phyloP scores from a whole-genome alignment of 2,113 vertebrate species.

The Plotosus lineatus region DNA sequence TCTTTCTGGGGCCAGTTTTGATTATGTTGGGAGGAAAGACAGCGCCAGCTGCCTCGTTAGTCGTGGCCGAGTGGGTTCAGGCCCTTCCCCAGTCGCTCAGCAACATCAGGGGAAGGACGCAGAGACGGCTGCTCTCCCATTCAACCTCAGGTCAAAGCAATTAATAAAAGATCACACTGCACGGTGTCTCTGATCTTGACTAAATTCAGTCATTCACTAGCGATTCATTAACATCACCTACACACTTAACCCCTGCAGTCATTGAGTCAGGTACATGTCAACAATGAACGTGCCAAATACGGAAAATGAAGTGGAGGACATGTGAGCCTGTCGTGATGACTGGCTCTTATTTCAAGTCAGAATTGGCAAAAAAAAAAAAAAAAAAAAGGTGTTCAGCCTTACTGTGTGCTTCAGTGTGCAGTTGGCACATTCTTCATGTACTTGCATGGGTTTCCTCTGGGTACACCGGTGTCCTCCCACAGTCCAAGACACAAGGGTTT shows the following conservation, averaged over 20 bases:
- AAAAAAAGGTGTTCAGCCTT: too few species aligned
- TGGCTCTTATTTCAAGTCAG: neutral
- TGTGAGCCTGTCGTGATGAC: neutral
- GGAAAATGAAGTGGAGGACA: too few species aligned
- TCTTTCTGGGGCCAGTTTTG: slow-evolving; percentile 22
- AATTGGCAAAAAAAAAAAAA: neutral
- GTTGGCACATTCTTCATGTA: too few species aligned
- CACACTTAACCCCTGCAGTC: slow-evolving; percentile 74
- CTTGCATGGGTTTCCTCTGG: too few species aligned
- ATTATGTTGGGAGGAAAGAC: slow-evolving; percentile 70
- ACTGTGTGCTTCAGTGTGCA: too few species aligned
- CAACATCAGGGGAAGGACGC: slow-evolving; percentile 79
- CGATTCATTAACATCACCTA: slow-evolving; percentile 85
- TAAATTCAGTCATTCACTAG: slow-evolving; percentile 80
- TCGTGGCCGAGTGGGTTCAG: slow-evolving; percentile 50
- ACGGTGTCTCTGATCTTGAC: slow-evolving; percentile 56
- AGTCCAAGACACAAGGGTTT: too few species aligned
- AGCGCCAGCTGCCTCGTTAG: slow-evolving; percentile 90
- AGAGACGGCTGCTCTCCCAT: slow-evolving; percentile 73
- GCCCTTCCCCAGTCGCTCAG: slow-evolving; percentile 75
- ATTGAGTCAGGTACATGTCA: slow-evolving; percentile 72
- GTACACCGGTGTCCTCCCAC: too few species aligned
- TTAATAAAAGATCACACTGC: slow-evolving; percentile 89
- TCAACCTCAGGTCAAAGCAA: slow-evolving; percentile 94
- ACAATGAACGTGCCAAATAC: slow-evolving; percentile 33